These are phyloP conservation scores for Hippoglossus hippoglossus DNA, from an alignment of 2,797 vertebrate genomes.

Conservation along the genomic window DNA sequence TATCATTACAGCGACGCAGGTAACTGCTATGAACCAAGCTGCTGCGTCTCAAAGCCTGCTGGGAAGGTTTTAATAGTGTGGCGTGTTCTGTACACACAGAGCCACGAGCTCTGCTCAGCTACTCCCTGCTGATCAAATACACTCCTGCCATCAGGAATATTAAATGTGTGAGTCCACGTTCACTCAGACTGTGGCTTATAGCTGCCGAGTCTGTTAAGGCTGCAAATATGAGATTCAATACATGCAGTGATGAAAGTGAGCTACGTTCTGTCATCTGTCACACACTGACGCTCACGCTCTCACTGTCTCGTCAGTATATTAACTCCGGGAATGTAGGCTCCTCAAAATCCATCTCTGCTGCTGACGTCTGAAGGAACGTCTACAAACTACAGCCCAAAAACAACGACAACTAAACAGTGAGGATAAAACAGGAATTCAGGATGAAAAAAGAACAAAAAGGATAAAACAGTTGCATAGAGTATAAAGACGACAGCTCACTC, in stretches of 20 bases:
- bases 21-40: conserved; percentile 37
- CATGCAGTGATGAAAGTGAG: conserved; percentile 35
- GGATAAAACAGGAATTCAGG: conserved; percentile 9
- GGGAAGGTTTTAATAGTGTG: conserved; percentile 46
- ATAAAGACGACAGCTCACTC: conserved; percentile 87
- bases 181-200: conserved; percentile 37
- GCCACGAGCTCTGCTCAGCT: conserved; percentile 15
- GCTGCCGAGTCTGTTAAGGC: conserved; percentile 43
- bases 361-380: conserved; percentile 36
- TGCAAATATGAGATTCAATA: conserved; percentile 42
- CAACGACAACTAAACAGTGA: conserved; percentile 13
- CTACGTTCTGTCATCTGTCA: conserved; percentile 43
- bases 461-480: conserved; percentile 84
- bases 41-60: conserved; percentile 41
- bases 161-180: conserved; percentile 58
- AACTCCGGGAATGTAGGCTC: conserved; percentile 30
- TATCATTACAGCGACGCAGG: conserved; percentile 48
- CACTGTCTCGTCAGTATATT: conserved; percentile 33
- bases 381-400: conserved; percentile 38
- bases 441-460: conserved; percentile 10
- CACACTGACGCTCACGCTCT: conserved; percentile 42
- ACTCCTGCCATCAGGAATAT: conserved; percentile 57
- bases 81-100: conserved; percentile 23
- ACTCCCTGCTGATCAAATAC: conserved; percentile 66
- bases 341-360: conserved; percentile 17